Evolutionary conservation across 2,113 vertebrate genomes (phyloP).

Genomic region (Neolamprologus brichardi): DNA sequence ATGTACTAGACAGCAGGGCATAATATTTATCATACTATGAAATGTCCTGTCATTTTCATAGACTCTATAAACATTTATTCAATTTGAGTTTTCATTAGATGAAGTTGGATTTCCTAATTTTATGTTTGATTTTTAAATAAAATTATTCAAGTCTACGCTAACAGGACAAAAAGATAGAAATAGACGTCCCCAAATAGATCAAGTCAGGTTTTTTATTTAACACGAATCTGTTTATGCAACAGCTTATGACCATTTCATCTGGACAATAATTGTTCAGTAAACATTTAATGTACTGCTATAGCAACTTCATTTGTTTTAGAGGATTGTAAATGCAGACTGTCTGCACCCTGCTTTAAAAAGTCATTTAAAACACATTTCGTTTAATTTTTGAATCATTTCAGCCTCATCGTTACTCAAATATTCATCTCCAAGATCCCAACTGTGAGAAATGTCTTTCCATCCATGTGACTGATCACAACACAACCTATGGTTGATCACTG

Average conservation of each 20-base stretch:
- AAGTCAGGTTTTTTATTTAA: neutral
- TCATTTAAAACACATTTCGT: neutral
- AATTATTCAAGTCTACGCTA: rapidly evolving
- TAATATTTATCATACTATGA: neutral
- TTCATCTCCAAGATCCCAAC: neutral
- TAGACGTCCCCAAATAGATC: neutral
- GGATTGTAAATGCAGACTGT: neutral
- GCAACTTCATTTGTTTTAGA: neutral
- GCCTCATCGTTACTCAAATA: neutral
- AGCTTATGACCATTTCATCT: neutral
- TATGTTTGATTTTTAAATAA: neutral
- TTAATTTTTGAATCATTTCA: neutral
- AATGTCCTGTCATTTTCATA: neutral
- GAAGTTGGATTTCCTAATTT: neutral
- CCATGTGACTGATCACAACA: neutral
- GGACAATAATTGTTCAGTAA: neutral
- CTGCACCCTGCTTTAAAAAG: neutral
- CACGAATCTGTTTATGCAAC: neutral
- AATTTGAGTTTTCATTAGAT: neutral
- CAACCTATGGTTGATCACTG: neutral
- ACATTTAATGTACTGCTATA: neutral
- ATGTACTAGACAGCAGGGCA: neutral
- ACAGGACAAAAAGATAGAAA: neutral
- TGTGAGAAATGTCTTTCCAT: neutral
- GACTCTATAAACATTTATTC: neutral